phyloP scores from a whole-genome alignment of 2,888 invertebrate species.

The Drosophila dives region DNA sequence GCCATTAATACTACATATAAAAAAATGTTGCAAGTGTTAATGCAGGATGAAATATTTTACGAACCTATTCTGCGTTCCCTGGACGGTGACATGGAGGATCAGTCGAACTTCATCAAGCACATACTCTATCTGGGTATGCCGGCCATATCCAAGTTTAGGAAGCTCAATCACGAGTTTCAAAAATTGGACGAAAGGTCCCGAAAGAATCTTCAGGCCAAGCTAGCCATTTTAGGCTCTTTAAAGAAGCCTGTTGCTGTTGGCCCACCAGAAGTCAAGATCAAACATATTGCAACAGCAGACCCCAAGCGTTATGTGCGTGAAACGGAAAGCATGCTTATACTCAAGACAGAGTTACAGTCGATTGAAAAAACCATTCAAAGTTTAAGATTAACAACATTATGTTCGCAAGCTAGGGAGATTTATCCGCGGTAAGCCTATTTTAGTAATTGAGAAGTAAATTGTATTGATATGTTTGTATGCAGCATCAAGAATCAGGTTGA shows the following conservation, averaged over 20 bases:
- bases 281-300: constrained; percentile 4
- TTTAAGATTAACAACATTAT: constrained; percentile 80
- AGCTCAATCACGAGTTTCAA: constrained; percentile 70
- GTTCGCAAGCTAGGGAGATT: constrained; percentile 81
- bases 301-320: constrained; percentile 81
- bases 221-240: constrained; percentile 68
- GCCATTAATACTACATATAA: constrained; percentile 81
- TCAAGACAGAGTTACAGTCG: constrained; percentile 71
- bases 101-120: constrained; percentile 81
- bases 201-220: constrained; percentile 66
- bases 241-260: constrained; percentile 50
- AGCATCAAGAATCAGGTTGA: constrained; percentile 80
- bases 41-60: constrained; percentile 83
- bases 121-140: constrained; percentile 83
- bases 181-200: constrained; percentile 73
- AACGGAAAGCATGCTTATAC: constrained; percentile 80
- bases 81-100: constrained; percentile 82
- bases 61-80: constrained; percentile 83
- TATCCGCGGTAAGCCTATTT: constrained; percentile 75
- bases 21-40: constrained; percentile 79
- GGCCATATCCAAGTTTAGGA: constrained; percentile 75
- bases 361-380: constrained; percentile 81
- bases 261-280: constrained; percentile 2
- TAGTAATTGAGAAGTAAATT: not conserved
- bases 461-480: not conserved